phyloP scores from a whole-genome alignment of 1,140 invertebrate species.

The Oedothorax gibbosus region DNA sequence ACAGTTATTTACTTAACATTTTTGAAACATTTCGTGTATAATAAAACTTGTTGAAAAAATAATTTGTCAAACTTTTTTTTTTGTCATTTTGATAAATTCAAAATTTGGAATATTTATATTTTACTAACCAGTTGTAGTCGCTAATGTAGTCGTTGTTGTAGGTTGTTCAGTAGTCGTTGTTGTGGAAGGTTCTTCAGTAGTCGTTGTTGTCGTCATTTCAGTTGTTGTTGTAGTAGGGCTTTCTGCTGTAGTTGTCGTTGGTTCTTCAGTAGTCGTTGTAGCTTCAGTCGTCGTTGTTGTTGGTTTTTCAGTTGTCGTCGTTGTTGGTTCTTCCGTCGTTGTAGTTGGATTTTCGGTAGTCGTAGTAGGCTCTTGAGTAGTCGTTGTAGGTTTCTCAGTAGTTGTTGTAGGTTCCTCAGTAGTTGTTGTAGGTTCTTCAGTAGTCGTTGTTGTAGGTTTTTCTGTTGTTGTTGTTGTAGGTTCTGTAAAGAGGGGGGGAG shows the following conservation, averaged over 20 bases:
- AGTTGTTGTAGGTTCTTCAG: neutral
- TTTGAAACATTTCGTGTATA: too few species aligned
- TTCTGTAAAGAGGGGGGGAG: neutral
- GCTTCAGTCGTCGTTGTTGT: neutral
- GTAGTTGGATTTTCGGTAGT: neutral
- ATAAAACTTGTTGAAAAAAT: too few species aligned
- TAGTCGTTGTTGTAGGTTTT: neutral
- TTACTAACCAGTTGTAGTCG: neutral
- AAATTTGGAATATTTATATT: too few species aligned
- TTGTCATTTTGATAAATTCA: too few species aligned
- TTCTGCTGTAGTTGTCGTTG: neutral
- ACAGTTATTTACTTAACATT: too few species aligned
- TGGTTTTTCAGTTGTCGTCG: neutral
- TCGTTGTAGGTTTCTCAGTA: neutral
- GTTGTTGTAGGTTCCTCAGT: neutral
- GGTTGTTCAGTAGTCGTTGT: neutral
- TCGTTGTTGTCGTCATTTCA: neutral
- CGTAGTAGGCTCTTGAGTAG: neutral
- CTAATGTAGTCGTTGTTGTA: neutral
- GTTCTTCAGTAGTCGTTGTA: neutral
- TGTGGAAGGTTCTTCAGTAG: neutral
- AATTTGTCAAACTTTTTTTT: too few species aligned
- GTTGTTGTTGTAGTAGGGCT: neutral
- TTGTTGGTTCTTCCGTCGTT: neutral
- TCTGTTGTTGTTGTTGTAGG: neutral